Percentiles rank a stretch among this genome's conserved stretches.
Conservation (phyloP, 2,888 invertebrate genomes). For the Drosophila lutescens region DNA sequence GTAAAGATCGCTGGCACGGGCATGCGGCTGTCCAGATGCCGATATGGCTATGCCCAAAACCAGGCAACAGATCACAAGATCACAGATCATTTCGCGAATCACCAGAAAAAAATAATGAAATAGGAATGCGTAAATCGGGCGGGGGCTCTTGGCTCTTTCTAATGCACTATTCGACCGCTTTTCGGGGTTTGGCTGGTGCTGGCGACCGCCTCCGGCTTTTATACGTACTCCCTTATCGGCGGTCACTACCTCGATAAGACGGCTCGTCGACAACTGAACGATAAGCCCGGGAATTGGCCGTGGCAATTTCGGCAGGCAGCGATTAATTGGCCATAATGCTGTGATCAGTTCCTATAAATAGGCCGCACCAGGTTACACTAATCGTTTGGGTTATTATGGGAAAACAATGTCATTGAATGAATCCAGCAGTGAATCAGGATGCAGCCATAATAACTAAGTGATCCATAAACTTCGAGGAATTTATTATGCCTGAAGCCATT, state of each 20-base stretch:
- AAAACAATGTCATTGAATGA: background rate
- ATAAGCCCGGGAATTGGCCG: slow-evolving; percentile 41
- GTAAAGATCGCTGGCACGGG: slow-evolving; percentile 65
- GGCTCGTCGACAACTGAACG: slow-evolving; percentile 37
- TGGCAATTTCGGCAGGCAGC: slow-evolving; percentile 13
- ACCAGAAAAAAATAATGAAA: background rate
- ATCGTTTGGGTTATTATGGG: slow-evolving; percentile 4
- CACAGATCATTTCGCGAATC: background rate
- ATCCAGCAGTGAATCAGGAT: background rate
- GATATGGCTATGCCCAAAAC: slow-evolving; percentile 2
- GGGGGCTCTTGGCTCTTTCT: background rate
- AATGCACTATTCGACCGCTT: slow-evolving; percentile 20
- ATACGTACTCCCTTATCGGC: slow-evolving; percentile 63
- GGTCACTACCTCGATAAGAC: slow-evolving; percentile 56
- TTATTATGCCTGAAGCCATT: too few relatives aligned
- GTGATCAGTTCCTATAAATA: slow-evolving; percentile 66
- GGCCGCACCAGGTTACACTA: slow-evolving; percentile 30
- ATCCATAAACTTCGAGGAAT: too few relatives aligned
- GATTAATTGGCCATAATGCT: slow-evolving; percentile 61
- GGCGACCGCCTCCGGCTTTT: slow-evolving; percentile 46
- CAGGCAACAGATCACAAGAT: slow-evolving; percentile 17
- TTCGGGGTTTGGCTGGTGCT: slow-evolving; percentile 33
- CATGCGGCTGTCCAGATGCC: slow-evolving; percentile 17
- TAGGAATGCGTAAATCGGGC: too few relatives aligned
- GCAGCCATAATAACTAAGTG: background rate